Evolutionary conservation across 2,797 vertebrate genomes (phyloP), one percentile per base, ranked within the genome.

Genomic region (Aselliscus stoliczkanus): DNA sequence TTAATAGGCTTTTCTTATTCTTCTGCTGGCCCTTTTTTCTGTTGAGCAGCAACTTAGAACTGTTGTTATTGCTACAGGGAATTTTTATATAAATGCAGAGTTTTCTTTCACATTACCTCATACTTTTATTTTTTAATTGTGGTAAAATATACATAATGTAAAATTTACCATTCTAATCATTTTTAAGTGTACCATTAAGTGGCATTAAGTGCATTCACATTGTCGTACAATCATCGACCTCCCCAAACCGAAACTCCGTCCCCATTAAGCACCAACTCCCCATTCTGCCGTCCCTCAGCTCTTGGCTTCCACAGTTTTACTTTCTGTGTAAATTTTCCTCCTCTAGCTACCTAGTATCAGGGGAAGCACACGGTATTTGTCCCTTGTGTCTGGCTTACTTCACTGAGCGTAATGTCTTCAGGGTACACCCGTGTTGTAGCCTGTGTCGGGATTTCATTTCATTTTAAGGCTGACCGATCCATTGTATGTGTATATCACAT

Each of bases 41-140:
- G 29, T 85, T 60, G 64, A 67, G n/a, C 29, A 90, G 50, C 47
- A 42, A 15, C n/a, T 87, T 94, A 52, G 31, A 91, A 79, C 47
- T 84, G 15, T 62, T 39, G 50, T 93, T 88, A 72, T 1, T 73
- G 25, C 37, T 92, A 17, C 56, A 37, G 50, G 56, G 12, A 81
- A 58, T 87, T 83, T 77, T 92, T 89, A 25, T 80, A 37, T 42
- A 72, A 86, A 58, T 95, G 11, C 1, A 42, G 39, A 75, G 58
- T 88, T 18, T 15, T 81, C 70, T 34, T 21, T 42, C 31, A 79
- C 17, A 60, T 54, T 13, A 67, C 23, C n/a, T 50, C 21, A 67
- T 94, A 56, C 34, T 44, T 92, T 47, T 50, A 52, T 83, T 83
- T 50, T 83, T 64, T 50, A 64, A 44, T 62, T 67, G 17, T 31